Base-by-base conservation (phyloP, 1,140 invertebrate genomes). In the Cepaea nemoralis region DNA sequence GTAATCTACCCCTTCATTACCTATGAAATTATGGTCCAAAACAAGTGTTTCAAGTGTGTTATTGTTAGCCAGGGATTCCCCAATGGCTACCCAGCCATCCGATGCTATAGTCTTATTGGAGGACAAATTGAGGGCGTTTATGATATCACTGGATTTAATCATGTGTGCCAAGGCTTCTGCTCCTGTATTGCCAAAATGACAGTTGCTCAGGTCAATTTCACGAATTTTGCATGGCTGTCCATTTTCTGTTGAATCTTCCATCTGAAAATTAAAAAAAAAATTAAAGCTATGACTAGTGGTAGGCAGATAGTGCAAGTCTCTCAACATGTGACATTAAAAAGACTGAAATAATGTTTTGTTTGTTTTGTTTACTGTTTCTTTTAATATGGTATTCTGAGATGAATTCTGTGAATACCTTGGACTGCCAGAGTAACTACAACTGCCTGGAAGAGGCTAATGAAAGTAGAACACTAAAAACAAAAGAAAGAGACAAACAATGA, bases 61-160 rank as follows among this genome's bases (percentile, higher is more conserved):
- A 70, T 88, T 89, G 69, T 84, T 83, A 55, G 80, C 74, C 14
- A 89, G 77, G 16, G 86, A 86, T n/a, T 86, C 73, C 0, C 80
- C 86, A 22, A 89, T 55, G 59, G 55, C 76, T 50, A 78, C 48
- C 88, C 88, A 89, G 16, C 87, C 87, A 70, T 48, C 27, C 40
- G 33, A 8, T 33, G 63, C 75, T 27, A 88, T 73, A n/a, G 67
- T 45, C 1, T 45, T 63, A 75, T 89, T 88, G 27, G 81, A 85
- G 66, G 81, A 86, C 14, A 89, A 73, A 79, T 83, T 85, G 35
- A 89, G 79, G 0, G 85, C 83, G 77, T 83, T 83, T n/a, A 89
- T 63, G 27, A 75, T 50, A 22, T 85, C 83, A 81, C 85, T 83
- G 33, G 66, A 71, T 31, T 77, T 73, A 22, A 87, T 82, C 24